These are phyloP conservation scores for Dryobates pubescens DNA, from an alignment of 2,797 vertebrate genomes.

Conservation along the genomic window DNA sequence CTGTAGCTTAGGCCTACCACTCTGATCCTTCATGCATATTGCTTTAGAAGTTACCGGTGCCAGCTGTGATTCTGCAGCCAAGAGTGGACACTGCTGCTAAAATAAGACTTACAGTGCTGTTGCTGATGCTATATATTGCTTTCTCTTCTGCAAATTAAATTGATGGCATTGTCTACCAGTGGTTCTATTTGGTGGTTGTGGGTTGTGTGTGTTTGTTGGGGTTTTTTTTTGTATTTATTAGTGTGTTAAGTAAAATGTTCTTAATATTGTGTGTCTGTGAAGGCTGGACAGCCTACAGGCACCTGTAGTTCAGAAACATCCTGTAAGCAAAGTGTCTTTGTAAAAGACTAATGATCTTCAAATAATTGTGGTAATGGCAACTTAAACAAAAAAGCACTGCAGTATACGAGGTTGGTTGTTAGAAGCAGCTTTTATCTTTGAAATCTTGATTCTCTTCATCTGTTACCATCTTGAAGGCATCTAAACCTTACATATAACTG, in stretches of 20 bases:
- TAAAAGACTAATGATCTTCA: neutral
- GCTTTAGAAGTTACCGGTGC: slow-evolving; percentile 27
- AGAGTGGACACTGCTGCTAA: slow-evolving; percentile 26
- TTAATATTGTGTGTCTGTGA: neutral
- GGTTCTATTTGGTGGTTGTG: neutral
- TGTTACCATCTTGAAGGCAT: neutral
- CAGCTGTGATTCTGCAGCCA: slow-evolving; percentile 14
- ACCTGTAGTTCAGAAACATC: neutral
- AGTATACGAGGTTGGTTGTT: neutral
- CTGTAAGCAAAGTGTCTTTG: neutral
- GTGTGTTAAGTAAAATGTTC: neutral
- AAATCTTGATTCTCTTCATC: neutral
- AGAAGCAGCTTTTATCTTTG: neutral
- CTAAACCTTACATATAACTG: neutral
- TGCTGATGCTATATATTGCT: neutral
- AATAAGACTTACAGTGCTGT: neutral
- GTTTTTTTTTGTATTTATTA: neutral
- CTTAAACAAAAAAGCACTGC: neutral
- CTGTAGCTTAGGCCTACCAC: neutral
- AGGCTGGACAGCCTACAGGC: neutral
- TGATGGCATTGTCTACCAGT: neutral
- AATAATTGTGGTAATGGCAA: neutral
- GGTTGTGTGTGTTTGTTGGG: no score
- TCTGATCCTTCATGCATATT: slow-evolving; percentile 18
- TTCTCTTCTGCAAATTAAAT: neutral